These are phyloP conservation scores for Ectemnius continuus DNA, from an alignment of 2,888 invertebrate species.

Conservation along the genomic window DNA sequence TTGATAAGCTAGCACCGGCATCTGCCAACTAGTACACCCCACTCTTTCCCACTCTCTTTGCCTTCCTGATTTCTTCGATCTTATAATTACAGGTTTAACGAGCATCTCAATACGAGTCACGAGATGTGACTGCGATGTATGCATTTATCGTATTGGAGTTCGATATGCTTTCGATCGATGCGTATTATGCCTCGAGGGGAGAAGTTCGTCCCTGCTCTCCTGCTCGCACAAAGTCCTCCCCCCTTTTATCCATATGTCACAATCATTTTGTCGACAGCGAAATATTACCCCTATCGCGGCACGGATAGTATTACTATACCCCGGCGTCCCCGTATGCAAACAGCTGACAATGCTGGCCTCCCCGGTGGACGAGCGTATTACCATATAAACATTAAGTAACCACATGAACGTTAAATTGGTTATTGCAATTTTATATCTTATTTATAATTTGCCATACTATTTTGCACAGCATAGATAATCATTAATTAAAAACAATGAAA, in stretches of 20 bases:
- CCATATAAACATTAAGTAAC: too few species aligned
- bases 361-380: too few species aligned
- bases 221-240: too few species aligned
- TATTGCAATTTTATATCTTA: too few species aligned
- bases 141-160: not conserved
- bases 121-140: not conserved
- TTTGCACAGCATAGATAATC: too few species aligned
- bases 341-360: not conserved
- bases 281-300: not conserved
- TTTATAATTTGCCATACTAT: too few species aligned
- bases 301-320: not conserved
- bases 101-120: not conserved
- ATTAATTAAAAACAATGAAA: too few species aligned
- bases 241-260: not conserved
- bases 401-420: too few species aligned
- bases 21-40: conserved; percentile 7
- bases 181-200: not conserved
- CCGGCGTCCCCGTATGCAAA: not conserved
- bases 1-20: conserved; percentile 36
- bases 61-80: not conserved
- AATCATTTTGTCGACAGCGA: conserved; percentile 8
- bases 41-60: too few species aligned
- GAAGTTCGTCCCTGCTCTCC: not conserved
- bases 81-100: conserved; percentile 15
- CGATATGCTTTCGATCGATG: not conserved